Evolutionary conservation across 1,140 invertebrate genomes (phyloP).

Genomic region (Listronotus bonariensis): DNA sequence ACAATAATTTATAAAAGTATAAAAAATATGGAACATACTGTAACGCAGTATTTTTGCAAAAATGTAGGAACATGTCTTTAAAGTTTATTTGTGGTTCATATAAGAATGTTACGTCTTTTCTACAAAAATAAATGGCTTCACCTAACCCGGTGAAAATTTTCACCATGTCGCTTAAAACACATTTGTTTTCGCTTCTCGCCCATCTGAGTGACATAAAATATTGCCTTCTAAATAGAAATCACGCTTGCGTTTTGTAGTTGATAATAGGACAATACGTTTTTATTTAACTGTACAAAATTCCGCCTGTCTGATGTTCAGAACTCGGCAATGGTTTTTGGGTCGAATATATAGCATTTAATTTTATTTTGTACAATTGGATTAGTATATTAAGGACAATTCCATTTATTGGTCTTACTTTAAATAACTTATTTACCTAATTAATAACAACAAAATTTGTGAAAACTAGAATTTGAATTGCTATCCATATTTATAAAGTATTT

Average conservation of each 20-base stretch:
- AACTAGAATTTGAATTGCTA: too few species aligned
- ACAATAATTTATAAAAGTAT: too few species aligned
- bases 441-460: too few species aligned
- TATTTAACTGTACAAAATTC: constrained; percentile 36
- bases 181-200: constrained; percentile 27
- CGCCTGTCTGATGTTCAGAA: constrained; percentile 34
- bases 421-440: too few species aligned
- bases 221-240: constrained; percentile 29
- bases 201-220: constrained; percentile 30
- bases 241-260: constrained; percentile 29
- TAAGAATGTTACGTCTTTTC: constrained; percentile 25
- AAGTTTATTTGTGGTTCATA: constrained; percentile 32
- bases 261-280: constrained; percentile 37
- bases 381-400: constrained; percentile 9
- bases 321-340: constrained; percentile 18
- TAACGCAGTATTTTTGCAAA: neutral
- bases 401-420: neutral
- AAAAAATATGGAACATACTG: neutral
- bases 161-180: constrained; percentile 27
- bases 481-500: too few species aligned
- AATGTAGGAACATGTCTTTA: constrained; percentile 11
- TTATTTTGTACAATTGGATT: constrained; percentile 23
- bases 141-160: constrained; percentile 30
- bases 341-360: constrained; percentile 32
- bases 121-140: constrained; percentile 29